Percentiles rank a stretch among this genome's conserved stretches.
Conservation (phyloP, 2,888 invertebrate genomes). For the Drosophila tanythrix region DNA sequence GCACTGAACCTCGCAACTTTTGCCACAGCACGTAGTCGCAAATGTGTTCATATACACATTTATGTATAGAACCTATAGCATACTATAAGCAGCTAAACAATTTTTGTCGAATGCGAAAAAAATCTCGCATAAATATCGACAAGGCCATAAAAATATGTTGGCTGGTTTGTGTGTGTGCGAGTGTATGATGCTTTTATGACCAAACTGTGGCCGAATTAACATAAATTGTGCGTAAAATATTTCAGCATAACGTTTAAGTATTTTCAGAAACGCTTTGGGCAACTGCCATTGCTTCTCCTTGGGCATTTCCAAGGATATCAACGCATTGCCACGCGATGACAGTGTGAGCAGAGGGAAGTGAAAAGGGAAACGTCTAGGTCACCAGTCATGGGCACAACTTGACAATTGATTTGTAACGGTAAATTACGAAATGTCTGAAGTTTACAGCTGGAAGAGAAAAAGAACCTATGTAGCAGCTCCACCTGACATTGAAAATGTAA, state of each 20-base stretch:
- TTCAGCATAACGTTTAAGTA: slow-evolving; percentile 53
- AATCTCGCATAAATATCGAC: slow-evolving; percentile 70
- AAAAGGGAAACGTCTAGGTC: background rate
- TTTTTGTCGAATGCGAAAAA: slow-evolving; percentile 66
- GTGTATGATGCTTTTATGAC: slow-evolving; percentile 51
- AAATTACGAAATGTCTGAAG: slow-evolving; percentile 70
- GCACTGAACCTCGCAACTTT: slow-evolving; percentile 64
- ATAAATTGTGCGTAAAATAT: slow-evolving; percentile 73
- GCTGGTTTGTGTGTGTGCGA: slow-evolving; percentile 24
- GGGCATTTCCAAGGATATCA: slow-evolving; percentile 43
- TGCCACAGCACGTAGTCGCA: slow-evolving; percentile 67
- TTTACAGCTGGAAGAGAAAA: slow-evolving; percentile 11
- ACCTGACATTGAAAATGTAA: slow-evolving; percentile 61
- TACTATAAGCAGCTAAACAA: slow-evolving; percentile 60
- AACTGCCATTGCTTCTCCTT: slow-evolving; percentile 10
- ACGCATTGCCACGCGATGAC: slow-evolving; percentile 44
- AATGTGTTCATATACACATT: slow-evolving; percentile 31
- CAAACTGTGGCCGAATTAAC: slow-evolving; percentile 66
- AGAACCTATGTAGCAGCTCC: slow-evolving; percentile 1
- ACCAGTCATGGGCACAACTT: slow-evolving; percentile 55
- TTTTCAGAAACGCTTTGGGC: slow-evolving; percentile 21
- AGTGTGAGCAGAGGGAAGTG: background rate
- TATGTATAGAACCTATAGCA: slow-evolving; percentile 15
- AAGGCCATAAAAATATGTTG: slow-evolving; percentile 67
- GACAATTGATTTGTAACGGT: slow-evolving; percentile 78